Conservation (phyloP, 92 coral and sea anemone genomes). For the Meandrina meandrites region DNA sequence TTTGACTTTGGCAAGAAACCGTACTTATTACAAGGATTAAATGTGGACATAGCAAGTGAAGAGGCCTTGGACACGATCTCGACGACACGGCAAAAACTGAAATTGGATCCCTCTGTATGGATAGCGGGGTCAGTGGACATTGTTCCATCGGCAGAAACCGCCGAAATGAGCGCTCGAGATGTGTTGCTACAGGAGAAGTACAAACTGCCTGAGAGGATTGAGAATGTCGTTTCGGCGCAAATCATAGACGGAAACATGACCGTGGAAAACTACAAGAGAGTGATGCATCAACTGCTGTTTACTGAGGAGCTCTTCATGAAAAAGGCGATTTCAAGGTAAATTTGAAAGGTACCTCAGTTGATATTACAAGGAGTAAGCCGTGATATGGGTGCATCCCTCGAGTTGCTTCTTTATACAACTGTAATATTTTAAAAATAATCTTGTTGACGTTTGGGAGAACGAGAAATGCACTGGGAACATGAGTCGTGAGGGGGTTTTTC, state of each 20-base stretch:
- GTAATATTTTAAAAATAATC: no score
- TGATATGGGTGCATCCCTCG: background rate
- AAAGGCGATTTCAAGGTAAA: constrained; percentile 63
- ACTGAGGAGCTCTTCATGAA: constrained; percentile 68
- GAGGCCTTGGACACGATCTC: constrained; percentile 6
- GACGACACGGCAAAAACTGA: constrained; percentile 3
- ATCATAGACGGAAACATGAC: constrained; percentile 27
- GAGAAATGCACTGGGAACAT: no score
- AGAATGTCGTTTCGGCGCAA: constrained; percentile 48
- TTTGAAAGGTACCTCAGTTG: background rate
- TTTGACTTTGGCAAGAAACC: constrained; percentile 67
- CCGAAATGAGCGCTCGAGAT: background rate
- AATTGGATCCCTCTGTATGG: constrained; percentile 33
- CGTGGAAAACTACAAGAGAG: constrained; percentile 53
- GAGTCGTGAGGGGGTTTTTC: no score
- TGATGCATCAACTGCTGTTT: constrained; percentile 69
- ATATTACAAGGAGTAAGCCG: background rate
- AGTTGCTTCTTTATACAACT: background rate
- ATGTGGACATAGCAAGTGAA: constrained; percentile 53
- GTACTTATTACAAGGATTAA: constrained; percentile 38
- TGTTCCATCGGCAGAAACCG: background rate
- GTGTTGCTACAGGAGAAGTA: constrained; percentile 33
- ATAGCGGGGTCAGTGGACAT: constrained; percentile 24
- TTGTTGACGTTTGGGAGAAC: no score
- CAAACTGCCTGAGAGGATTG: constrained; percentile 49